Base-by-base conservation (phyloP, 2,797 vertebrate genomes). In the Zenarchopterus dispar region DNA sequence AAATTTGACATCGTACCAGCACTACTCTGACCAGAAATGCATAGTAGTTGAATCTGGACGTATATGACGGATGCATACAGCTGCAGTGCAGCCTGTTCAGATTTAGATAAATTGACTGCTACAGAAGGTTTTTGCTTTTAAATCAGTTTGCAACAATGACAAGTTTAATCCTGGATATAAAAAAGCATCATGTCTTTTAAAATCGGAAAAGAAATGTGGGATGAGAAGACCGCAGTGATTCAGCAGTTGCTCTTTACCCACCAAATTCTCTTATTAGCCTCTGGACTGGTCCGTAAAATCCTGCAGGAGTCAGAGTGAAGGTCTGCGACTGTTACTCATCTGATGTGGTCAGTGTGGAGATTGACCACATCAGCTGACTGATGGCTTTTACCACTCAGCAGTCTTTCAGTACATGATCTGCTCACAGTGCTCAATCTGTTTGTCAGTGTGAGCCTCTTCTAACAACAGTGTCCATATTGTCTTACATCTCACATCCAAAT, bases 341-440 rank as follows among this genome's bases (percentile, higher is more conserved):
- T 18, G n/a, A n/a, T n/a, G n/a, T n/a, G n/a, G n/a, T n/a, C n/a
- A n/a, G n/a, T n/a, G 16, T 31, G 64, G 68, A 65, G 67, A 78
- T 70, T n/a, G 77, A 81, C 77, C 80, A 62, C 18, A 56, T 90
- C 89, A 91, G 87, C 87, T 94, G 91, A 91, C 81, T 62, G 65
- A 81, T 82, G 62, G 77, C 61, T 88, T 77, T 75, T 85, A 48
- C 82, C 61, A 80, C 66, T 90, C 82, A 78, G 81, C 74, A 50
- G 69, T 81, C 75, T 77, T 69, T 21, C 42, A 75, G 77, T 89
- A 80, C 87, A 88, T 91, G 91, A 91, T 80, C 69, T 46, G 5
- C 77, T 84, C 67, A 82, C 68, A 88, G 84, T 33, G 67, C 83
- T 81, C 64, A 80, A 61, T 86, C 73, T 88, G 85, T 90, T 81